A percentile compares a stretch with the other conserved stretches of the same genome.
These are phyloP conservation scores for Toxotes lorentzi DNA, from an alignment of 2,797 vertebrate species.

Conservation along the genomic window DNA sequence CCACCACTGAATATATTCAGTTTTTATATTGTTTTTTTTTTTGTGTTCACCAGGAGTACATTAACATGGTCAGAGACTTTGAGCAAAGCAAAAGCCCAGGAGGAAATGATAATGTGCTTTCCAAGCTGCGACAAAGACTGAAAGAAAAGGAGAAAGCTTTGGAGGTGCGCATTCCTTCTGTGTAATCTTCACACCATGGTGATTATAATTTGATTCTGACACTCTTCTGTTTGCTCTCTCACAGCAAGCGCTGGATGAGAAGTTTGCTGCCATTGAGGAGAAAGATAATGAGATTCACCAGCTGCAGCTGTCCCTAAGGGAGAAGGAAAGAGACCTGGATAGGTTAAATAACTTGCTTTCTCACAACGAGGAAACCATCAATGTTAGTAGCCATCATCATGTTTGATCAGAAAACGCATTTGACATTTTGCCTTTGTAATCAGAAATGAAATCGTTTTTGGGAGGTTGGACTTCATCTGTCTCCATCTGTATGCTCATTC, in stretches of 20 bases:
- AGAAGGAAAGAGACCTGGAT: slow-evolving; percentile 87
- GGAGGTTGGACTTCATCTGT: neutral
- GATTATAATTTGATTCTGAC: slow-evolving; percentile 32
- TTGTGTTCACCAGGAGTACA: slow-evolving; percentile 82
- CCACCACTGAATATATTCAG: neutral
- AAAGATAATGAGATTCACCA: slow-evolving; percentile 89
- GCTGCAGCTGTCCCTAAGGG: slow-evolving; percentile 84
- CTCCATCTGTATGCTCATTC: neutral
- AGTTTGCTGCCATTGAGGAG: slow-evolving; percentile 86
- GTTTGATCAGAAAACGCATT: neutral
- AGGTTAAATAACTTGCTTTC: slow-evolving; percentile 84
- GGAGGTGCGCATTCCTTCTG: slow-evolving; percentile 75
- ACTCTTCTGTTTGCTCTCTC: slow-evolving; percentile 35
- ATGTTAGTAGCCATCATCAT: slow-evolving; percentile 66
- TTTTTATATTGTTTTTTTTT: slow-evolving; percentile 12
- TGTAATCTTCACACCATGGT: neutral
- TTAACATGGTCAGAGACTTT: slow-evolving; percentile 83
- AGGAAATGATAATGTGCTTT: slow-evolving; percentile 79
- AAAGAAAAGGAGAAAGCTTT: slow-evolving; percentile 87
- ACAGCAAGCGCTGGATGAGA: slow-evolving; percentile 86
- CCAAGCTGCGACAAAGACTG: slow-evolving; percentile 85
- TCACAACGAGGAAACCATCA: slow-evolving; percentile 82
- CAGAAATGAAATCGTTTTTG: neutral
- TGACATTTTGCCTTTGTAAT: neutral
- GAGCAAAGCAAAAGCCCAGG: slow-evolving; percentile 82